Base-by-base conservation (phyloP, 2,797 vertebrate genomes). In the Emys orbicularis region DNA sequence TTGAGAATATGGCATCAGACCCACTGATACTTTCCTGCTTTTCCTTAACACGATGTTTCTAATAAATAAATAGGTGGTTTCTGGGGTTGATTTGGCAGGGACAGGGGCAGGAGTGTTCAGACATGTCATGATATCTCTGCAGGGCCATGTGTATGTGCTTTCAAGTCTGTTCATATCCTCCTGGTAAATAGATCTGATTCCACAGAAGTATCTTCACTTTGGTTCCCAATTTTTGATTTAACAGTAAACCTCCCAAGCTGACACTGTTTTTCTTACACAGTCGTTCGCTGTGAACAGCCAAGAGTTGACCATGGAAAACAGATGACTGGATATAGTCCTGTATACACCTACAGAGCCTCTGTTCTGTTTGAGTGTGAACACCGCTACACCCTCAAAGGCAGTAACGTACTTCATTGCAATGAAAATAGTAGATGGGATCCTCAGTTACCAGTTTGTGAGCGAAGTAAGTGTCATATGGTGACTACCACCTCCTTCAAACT, bases 381-480 rank as follows among this genome's bases (percentile, higher is more conserved):
- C 2, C 96, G 54, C 92, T 83, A 91, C 83, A 1, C 47, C 90
- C 3, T 96, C 8, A 72, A 12, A 0, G 88, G 95, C 95, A 92
- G 81, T 16, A 44, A 2, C 0, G 0, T 16, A 0, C 57, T 92
- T 77, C 82, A 3, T 0, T 97, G 97, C 83, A 0, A 0, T 0
- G 74, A n/a, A 2, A 49, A 7, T 1, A 27, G 49, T 3, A 7
- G 4, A 21, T 97, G 97, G 97, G 88, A 94, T 11, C 97, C 97
- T 0, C 95, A 92, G 0, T 86, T 59, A 81, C 96, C 95, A 0
- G 44, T 2, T 19, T 97, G 97, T 4, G 93, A 93, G 76, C 96
- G 12, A 93, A 96, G 97, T 97, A 50, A 95, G 97, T 94, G 27
- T 77, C 7, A 5, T 77, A 80, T 0, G 7, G 1, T 0, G 49